A percentile compares a stretch with the other conserved stretches of the same genome.
These are phyloP conservation scores for Pavo muticus DNA, from an alignment of 2,113 vertebrate genomes.

Conservation along the genomic window DNA sequence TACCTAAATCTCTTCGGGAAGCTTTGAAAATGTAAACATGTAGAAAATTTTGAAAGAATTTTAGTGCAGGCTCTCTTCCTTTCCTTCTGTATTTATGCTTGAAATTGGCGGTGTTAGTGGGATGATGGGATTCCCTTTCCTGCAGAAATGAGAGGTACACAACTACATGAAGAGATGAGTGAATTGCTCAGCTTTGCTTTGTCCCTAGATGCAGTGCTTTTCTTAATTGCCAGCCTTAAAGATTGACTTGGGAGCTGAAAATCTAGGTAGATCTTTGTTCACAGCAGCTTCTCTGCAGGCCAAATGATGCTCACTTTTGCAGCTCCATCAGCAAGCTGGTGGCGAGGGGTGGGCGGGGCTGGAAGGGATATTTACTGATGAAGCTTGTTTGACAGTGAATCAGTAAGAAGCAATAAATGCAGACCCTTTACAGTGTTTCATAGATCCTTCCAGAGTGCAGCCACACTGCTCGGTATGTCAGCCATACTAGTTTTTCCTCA, in stretches of 20 bases:
- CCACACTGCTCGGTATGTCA: not conserved
- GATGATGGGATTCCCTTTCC: not conserved
- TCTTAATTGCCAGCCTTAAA: slow-evolving; percentile 19
- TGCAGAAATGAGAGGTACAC: not conserved
- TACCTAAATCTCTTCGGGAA: not conserved
- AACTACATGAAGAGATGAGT: not conserved
- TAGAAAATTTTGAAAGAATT: not conserved
- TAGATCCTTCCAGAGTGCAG: not conserved
- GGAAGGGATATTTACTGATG: not conserved
- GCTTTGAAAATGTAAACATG: not conserved
- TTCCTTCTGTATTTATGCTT: not conserved
- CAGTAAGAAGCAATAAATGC: not conserved
- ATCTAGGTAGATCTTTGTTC: slow-evolving; percentile 13
- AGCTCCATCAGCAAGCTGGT: slow-evolving; percentile 24
- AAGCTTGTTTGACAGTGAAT: not conserved
- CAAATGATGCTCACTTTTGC: slow-evolving; percentile 2
- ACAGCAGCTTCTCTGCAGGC: not conserved
- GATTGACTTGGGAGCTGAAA: slow-evolving; percentile 5
- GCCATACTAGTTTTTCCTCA: not conserved
- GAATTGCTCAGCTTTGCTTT: not conserved
- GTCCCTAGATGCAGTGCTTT: not conserved
- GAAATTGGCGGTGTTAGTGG: not conserved
- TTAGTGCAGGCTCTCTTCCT: fast-evolving
- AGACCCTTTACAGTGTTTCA: not conserved
- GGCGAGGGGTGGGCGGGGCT: not conserved